These are phyloP conservation scores for Abrostola triplasia DNA, from an alignment of 2,888 invertebrate genomes.

Conservation along the genomic window DNA sequence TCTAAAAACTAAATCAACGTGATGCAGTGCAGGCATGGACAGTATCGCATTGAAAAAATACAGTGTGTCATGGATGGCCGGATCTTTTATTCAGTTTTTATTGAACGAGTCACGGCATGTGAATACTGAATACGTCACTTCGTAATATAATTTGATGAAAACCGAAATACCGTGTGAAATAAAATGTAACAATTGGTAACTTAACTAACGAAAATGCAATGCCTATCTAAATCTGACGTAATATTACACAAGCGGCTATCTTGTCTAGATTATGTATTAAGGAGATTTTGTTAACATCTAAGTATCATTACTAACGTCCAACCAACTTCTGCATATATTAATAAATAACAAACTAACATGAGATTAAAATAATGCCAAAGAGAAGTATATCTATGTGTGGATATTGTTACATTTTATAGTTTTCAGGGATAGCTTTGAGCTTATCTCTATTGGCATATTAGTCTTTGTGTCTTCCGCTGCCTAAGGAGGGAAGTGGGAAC, in stretches of 20 bases:
- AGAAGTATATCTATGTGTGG: no score
- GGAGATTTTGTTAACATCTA: no score
- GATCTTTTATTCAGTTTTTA: constrained; percentile 68
- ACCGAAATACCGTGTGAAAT: constrained; percentile 50
- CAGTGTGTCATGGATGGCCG: constrained; percentile 65
- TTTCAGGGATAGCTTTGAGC: no score
- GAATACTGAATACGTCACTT: constrained; percentile 59
- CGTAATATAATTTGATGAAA: constrained; percentile 42
- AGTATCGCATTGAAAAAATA: constrained; percentile 53
- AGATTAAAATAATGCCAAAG: no score
- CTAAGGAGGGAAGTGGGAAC: no score
- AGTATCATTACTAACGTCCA: no score
- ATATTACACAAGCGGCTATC: constrained; percentile 12
- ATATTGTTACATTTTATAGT: no score
- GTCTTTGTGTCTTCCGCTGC: no score
- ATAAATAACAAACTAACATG: no score
- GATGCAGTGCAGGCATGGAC: constrained; percentile 49
- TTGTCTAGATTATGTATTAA: no score
- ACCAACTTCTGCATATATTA: no score
- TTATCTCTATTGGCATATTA: no score
- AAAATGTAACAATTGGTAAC: constrained; percentile 43
- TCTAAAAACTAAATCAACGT: constrained; percentile 61
- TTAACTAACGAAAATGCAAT: constrained; percentile 7
- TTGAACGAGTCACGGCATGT: constrained; percentile 60
- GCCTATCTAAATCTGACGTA: constrained; percentile 10